Evolutionary conservation across 1,140 invertebrate genomes (phyloP).

Genomic region (Rhagoletis pomonella): DNA sequence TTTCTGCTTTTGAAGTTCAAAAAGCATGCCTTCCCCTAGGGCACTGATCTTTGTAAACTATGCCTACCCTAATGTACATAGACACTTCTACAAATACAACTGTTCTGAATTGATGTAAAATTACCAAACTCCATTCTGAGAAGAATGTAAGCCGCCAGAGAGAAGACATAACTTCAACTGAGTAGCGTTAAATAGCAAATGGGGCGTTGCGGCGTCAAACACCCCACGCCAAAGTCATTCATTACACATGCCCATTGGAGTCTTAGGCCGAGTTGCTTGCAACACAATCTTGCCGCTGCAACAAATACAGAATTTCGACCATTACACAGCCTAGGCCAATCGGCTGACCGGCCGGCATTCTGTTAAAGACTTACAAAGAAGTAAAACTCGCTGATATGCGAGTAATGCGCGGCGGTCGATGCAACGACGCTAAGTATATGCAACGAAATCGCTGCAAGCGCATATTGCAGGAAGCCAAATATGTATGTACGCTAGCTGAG

Average conservation of each 20-base stretch:
- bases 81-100: too few relatives aligned
- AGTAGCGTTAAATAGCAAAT: constrained; percentile 47
- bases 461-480: constrained; percentile 1
- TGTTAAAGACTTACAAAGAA: neutral
- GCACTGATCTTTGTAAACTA: too few relatives aligned
- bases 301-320: neutral
- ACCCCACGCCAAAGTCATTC: constrained; percentile 43
- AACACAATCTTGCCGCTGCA: neutral
- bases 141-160: neutral
- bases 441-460: neutral
- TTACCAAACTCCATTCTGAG: neutral
- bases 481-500: neutral
- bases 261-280: neutral
- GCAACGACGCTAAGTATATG: neutral
- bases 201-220: constrained; percentile 45
- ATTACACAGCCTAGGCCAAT: neutral
- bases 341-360: neutral
- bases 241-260: neutral
- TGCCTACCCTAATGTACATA: too few relatives aligned
- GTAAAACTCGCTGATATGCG: constrained; percentile 15
- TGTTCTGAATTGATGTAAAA: neutral
- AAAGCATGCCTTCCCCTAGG: too few relatives aligned
- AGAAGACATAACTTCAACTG: constrained; percentile 15
- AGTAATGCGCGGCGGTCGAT: neutral
- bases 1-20: too few relatives aligned